Base-by-base conservation (phyloP, 2,797 vertebrate genomes). In the Rhabdophis nuchalis region DNA sequence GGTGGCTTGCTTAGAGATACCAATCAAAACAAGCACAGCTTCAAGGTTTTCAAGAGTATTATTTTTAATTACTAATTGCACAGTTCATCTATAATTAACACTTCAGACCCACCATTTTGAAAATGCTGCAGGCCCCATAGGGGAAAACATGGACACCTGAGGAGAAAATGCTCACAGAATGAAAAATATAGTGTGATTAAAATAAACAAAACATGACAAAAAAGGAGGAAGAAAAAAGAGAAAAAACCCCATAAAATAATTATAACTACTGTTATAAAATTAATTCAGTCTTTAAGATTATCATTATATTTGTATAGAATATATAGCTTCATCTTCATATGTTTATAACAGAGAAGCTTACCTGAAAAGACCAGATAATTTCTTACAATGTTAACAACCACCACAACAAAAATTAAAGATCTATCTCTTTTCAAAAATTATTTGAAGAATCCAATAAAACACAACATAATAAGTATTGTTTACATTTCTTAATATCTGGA, bases 51-150 rank as follows among this genome's bases (percentile, higher is more conserved):
- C 92, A 95, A 94, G 92, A 95, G 94, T 93, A 95, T 97, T 97
- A 93, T 92, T 96, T 95, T 96, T 95, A 97, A 97, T 96, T 95
- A 95, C 92, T 95, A 96, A 96, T 96, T 96, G 94, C 92, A 90
- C 77, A 60, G 93, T 94, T 96, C 27, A n/a, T 95, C 94, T 95
- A 82, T 95, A 96, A 96, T 96, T 94, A 96, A 95, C 93, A 94
- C 53, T 54, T 57, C 56, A 87, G 88, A 0, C 0, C 85, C 0
- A 0, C 20, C 91, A 68, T 92, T 95, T 88, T 90, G 72, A 46
- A 93, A 93, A 88, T 3, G 10, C 90, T 93, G 94, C 90, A 96
- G 92, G 82, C 85, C 90, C 90, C 0, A 0, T 50, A 41, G 91
- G 89, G 94, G 46, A 52, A 93, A 94, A 87, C 41, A 90, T 64